Percentiles rank a stretch among this genome's conserved stretches.
These are phyloP conservation scores for Centruroides sculpturatus DNA, from an alignment of 1,140 invertebrate genomes.

Conservation along the genomic window DNA sequence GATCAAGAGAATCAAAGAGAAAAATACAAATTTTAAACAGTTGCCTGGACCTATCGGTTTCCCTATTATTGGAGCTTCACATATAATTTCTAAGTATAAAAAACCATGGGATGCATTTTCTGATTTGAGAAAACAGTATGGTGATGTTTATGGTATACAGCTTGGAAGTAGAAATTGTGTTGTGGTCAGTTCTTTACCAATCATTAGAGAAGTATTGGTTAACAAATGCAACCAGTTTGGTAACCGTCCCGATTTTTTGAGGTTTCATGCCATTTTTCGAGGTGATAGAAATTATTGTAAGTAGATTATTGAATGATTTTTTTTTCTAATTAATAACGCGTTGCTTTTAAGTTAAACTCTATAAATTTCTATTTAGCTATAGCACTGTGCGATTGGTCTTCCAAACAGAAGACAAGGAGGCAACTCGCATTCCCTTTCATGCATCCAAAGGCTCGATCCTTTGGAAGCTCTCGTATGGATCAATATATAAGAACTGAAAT, in stretches of 20 bases:
- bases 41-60: constrained; percentile 36
- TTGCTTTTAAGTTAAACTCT: background rate
- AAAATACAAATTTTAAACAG: background rate
- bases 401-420: constrained; percentile 56
- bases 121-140: constrained; percentile 48
- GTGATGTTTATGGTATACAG: constrained; percentile 54
- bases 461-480: constrained; percentile 39
- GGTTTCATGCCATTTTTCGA: constrained; percentile 47
- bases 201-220: constrained; percentile 62
- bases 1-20: too few relatives aligned
- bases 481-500: constrained; percentile 18
- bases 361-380: constrained; percentile 46
- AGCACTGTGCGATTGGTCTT: constrained; percentile 72
- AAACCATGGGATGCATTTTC: constrained; percentile 59
- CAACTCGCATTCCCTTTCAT: constrained; percentile 60
- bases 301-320: constrained; percentile 25
- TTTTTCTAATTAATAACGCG: too few relatives aligned
- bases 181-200: constrained; percentile 54
- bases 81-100: constrained; percentile 44
- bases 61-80: constrained; percentile 54
- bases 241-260: constrained; percentile 58
- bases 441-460: constrained; percentile 48
- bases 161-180: constrained; percentile 53
- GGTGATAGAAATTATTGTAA: constrained; percentile 54
- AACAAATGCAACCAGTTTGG: constrained; percentile 63